Percentiles rank a stretch among this genome's conserved stretches.
These are phyloP conservation scores for Drosophila seguyi DNA, from an alignment of 1,140 invertebrate species.

Conservation along the genomic window DNA sequence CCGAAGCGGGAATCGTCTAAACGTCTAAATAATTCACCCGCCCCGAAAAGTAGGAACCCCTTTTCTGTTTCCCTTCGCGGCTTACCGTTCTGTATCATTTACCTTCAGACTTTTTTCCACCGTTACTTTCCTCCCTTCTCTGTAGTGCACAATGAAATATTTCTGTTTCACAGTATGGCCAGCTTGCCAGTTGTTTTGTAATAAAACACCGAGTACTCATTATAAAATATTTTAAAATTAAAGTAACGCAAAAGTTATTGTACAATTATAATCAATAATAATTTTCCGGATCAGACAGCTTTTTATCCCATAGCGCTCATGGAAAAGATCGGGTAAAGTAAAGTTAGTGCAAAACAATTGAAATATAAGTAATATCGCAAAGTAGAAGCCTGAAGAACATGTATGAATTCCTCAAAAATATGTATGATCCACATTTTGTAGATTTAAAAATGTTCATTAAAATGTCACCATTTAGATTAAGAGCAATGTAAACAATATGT, in stretches of 20 bases:
- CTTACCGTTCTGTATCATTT: conserved; percentile 21
- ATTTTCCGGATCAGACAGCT: not conserved
- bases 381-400: not conserved
- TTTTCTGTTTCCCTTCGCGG: conserved; percentile 67
- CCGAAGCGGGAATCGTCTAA: conserved; percentile 16
- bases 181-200: too few species aligned
- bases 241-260: not conserved
- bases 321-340: too few species aligned
- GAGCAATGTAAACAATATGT: too few species aligned
- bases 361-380: not conserved
- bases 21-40: conserved; percentile 15
- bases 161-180: not conserved
- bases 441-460: not conserved
- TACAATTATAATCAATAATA: not conserved
- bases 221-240: not conserved
- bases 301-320: too few species aligned
- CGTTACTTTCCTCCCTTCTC: not conserved
- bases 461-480: not conserved
- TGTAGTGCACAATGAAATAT: conserved; percentile 9
- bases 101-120: not conserved
- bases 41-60: conserved; percentile 53
- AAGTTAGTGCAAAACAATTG: not conserved
- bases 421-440: too few species aligned
- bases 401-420: not conserved
- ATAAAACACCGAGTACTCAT: too few species aligned